phyloP scores from a whole-genome alignment of 2,113 vertebrate genomes.

The Dromiciops gliroides region DNA sequence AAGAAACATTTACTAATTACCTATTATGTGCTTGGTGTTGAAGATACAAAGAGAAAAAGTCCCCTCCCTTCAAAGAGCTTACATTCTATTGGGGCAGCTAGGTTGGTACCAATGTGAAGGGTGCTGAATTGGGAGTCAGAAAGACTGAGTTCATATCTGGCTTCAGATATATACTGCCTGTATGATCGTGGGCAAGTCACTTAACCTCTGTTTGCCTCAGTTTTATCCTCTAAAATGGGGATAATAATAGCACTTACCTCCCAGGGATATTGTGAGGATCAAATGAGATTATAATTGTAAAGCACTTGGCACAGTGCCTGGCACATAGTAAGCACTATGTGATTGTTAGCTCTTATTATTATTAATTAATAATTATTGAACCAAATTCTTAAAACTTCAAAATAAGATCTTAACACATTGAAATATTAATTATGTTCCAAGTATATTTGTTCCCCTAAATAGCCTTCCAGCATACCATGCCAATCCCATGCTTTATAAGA shows the following conservation, averaged over 20 bases:
- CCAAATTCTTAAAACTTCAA: neutral
- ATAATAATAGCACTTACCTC: neutral
- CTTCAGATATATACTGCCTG: neutral
- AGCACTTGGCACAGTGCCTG: neutral
- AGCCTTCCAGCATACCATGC: neutral
- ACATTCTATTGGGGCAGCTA: neutral
- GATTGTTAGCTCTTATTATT: neutral
- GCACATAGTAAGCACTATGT: neutral
- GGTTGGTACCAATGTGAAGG: neutral
- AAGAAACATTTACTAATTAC: neutral
- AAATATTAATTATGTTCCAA: neutral
- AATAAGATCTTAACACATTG: neutral
- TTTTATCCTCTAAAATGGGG: neutral
- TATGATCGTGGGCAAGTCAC: neutral
- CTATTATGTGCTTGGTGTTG: neutral
- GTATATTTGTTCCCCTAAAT: neutral
- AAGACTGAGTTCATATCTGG: neutral
- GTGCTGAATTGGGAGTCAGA: neutral
- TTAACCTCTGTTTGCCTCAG: neutral
- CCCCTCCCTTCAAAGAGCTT: neutral
- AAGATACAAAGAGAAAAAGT: neutral
- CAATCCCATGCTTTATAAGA: neutral
- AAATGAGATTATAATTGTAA: neutral
- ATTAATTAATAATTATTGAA: neutral
- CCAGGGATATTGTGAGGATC: neutral